Conservation (phyloP, 1,140 invertebrate genomes). For the Polyergus mexicanus region DNA sequence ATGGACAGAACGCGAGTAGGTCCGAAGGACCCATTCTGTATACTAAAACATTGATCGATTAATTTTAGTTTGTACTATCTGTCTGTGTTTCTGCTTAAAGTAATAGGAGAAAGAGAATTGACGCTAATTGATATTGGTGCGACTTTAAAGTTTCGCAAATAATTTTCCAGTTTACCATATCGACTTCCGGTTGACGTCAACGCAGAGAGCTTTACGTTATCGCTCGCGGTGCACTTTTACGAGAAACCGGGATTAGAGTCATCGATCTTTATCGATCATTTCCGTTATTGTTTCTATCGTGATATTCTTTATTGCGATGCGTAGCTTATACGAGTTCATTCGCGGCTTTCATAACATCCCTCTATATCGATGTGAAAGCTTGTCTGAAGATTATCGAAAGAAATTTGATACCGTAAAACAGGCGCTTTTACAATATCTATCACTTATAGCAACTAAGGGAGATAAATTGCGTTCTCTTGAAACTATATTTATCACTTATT, state of each 20-base stretch:
- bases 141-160: neutral
- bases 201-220: constrained; percentile 12
- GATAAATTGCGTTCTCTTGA: neutral
- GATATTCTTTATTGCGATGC: neutral
- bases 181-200: constrained; percentile 28
- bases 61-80: neutral
- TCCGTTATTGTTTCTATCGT: neutral
- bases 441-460: neutral
- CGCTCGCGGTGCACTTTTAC: constrained; percentile 25
- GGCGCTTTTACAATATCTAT: neutral
- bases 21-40: too few species aligned
- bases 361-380: neutral
- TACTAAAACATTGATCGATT: neutral
- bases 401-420: neutral
- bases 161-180: neutral
- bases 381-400: neutral
- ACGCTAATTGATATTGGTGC: neutral
- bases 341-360: neutral
- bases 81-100: neutral
- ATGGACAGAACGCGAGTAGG: neutral
- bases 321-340: neutral
- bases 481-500: too few species aligned
- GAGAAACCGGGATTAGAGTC: constrained; percentile 35
- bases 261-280: constrained; percentile 53
- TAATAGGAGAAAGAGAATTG: neutral